A percentile compares a stretch with the other conserved stretches of the same genome.
phyloP scores from a whole-genome alignment of 2,113 vertebrate genomes.

The Alethe diademata region DNA sequence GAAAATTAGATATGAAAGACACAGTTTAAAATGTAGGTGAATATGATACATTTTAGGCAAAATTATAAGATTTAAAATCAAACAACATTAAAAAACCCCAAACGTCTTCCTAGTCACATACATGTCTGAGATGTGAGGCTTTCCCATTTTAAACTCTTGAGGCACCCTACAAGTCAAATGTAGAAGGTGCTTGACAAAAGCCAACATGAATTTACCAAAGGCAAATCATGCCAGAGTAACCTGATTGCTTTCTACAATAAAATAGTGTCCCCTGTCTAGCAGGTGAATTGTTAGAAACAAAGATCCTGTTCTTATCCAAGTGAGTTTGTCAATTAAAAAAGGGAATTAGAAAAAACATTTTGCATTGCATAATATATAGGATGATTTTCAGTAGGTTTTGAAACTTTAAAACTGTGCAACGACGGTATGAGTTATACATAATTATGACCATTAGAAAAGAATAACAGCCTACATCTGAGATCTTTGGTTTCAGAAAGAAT shows the following conservation, averaged over 20 bases:
- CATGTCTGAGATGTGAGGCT: background rate
- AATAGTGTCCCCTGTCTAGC: background rate
- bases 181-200: background rate
- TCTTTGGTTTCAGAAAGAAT: background rate
- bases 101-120: background rate
- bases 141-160: background rate
- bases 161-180: background rate
- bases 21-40: background rate
- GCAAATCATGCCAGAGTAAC: background rate
- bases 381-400: background rate
- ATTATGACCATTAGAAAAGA: background rate
- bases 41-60: background rate
- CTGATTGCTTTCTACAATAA: background rate
- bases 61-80: background rate
- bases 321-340: background rate
- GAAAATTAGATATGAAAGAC: background rate
- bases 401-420: background rate
- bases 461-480: background rate
- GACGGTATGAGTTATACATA: background rate
- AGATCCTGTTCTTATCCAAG: background rate
- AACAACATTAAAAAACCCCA: background rate
- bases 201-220: background rate
- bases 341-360: background rate
- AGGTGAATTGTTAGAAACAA: background rate
- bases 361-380: background rate